Conservation (phyloP, 2,113 vertebrate genomes). For the Leptobrachium ailaonicum region DNA sequence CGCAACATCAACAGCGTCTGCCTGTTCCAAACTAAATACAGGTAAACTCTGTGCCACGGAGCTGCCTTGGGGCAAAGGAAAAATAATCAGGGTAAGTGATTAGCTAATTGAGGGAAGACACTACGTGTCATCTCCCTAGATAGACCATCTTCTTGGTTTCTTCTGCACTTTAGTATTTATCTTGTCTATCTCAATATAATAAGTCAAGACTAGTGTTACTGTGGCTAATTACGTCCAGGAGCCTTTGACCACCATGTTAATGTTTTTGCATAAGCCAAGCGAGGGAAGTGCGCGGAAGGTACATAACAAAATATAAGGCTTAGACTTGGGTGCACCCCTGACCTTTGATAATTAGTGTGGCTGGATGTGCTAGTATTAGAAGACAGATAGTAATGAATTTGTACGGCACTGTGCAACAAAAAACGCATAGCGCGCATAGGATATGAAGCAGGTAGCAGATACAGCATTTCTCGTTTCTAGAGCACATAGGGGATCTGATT, state of each 20-base stretch:
- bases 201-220: constrained; percentile 30
- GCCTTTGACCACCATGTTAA: constrained; percentile 22
- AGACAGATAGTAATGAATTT: constrained; percentile 27
- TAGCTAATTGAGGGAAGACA: constrained; percentile 24
- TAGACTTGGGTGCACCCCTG: not conserved
- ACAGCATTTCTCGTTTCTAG: constrained; percentile 11
- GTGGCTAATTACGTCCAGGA: constrained; percentile 6
- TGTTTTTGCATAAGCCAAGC: not conserved
- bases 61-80: constrained; percentile 13
- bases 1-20: constrained; percentile 23
- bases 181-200: constrained; percentile 25
- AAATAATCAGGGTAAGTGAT: constrained; percentile 20
- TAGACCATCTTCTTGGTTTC: not conserved
- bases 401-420: not conserved
- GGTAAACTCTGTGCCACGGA: constrained; percentile 15
- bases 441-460: constrained; percentile 14
- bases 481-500: constrained; percentile 34
- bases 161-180: constrained; percentile 6
- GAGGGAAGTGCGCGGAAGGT: not conserved
- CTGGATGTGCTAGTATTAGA: not conserved
- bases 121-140: constrained; percentile 14
- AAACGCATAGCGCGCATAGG: constrained; percentile 13
- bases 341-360: constrained; percentile 28
- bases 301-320: not conserved
- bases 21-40: constrained; percentile 24